Base-by-base conservation (phyloP, 1,140 invertebrate species). In the Sarcophaga bullata region DNA sequence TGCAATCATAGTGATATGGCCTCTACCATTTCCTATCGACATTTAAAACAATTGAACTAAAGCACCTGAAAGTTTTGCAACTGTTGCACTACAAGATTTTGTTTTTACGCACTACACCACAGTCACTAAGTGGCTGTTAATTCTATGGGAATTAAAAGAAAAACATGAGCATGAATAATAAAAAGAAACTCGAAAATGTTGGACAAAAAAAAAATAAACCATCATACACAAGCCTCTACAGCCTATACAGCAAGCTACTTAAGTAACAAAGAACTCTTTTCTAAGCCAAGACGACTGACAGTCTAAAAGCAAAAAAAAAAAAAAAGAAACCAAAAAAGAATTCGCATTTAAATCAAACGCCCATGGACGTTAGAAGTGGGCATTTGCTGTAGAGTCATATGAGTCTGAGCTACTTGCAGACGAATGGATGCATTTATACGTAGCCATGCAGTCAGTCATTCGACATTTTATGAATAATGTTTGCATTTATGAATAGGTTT, bases 341-440 rank as follows among this genome's bases (percentile, higher is more conserved):
- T 48, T 76, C 73, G 73, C 48, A 47, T 47, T 48, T n/a, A 76
- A 47, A 76, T 76, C 73, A 76, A 76, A 76, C 17, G 62, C n/a
- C 62, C n/a, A 68, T 68, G 9, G 75, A 50, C 10, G 75, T 19
- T 49, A 62, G 15, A 62, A 7, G n/a, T 15, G 10, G 54, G 54
- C n/a, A 62, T 2, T n/a, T 13, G 54, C 11, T 62, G 15, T 7
- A 13, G 7, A 15, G 54, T 58, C 5, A n/a, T n/a, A n/a, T n/a
- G 25, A 37, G 25, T 37, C 25, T 37, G 4, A 37, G 25, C 1
- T 37, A 37, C 25, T 37, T 37, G 25, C 25, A 37, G 25, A 37
- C 25, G 25, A 3, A 19, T 62, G 54, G 54, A 15, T 15, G 54
- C 15, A 37, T 37, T 37, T 37, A 37, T 37, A 37, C 4, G 25